phyloP scores from a whole-genome alignment of 37 sponge, comb jelly and placozoan species.

The Mnemiopsis leidyi region DNA sequence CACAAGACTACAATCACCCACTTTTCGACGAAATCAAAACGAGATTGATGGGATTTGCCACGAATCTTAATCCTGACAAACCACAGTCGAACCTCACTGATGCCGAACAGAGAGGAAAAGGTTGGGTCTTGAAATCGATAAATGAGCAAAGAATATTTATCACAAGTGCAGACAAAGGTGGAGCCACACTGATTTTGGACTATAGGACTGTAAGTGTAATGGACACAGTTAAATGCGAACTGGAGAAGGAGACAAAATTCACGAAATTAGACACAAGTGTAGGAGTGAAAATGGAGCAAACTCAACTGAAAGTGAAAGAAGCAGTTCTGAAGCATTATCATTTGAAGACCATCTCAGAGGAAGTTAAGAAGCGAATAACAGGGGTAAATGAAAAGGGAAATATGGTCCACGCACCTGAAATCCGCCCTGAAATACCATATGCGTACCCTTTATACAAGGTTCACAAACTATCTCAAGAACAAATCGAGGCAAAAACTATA shows the following conservation, averaged over 20 bases:
- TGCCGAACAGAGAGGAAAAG: not conserved
- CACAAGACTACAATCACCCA: not conserved
- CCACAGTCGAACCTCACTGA: not conserved
- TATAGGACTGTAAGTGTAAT: not conserved
- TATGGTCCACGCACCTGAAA: not conserved
- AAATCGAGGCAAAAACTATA: not conserved
- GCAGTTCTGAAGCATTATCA: not conserved
- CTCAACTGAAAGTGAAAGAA: not conserved
- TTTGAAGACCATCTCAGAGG: not conserved
- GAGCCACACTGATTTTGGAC: not conserved
- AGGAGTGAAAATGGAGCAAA: not conserved
- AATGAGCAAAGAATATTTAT: not conserved
- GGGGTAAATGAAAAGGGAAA: not conserved
- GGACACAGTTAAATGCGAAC: not conserved
- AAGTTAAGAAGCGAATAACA: not conserved
- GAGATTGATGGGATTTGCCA: not conserved
- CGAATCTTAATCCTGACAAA: not conserved
- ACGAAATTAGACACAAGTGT: not conserved
- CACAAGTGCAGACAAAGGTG: constrained; percentile 3
- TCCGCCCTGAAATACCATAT: not conserved
- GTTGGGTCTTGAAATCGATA: not conserved
- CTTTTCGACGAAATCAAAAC: not conserved
- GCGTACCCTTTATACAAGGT: not conserved
- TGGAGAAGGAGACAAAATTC: not conserved
- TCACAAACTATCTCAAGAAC: not conserved